phyloP scores from a whole-genome alignment of 2,113 vertebrate genomes.

The Jaculus jaculus region DNA sequence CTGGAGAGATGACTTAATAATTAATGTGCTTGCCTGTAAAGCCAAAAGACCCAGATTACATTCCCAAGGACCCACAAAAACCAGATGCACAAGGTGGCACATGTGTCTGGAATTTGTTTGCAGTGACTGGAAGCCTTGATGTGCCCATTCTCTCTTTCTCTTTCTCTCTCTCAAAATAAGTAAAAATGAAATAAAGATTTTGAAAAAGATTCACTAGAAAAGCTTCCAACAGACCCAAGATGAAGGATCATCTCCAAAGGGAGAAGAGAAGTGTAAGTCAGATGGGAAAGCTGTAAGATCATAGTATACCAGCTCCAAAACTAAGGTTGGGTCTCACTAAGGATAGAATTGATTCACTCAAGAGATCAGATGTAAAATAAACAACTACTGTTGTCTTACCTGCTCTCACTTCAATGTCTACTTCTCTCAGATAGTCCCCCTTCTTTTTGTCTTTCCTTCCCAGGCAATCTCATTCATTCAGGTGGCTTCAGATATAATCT shows the following conservation, averaged over 20 bases:
- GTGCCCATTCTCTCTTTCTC: too few species aligned
- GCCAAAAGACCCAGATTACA: too few species aligned
- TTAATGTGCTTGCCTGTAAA: too few species aligned
- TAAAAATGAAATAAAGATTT: too few species aligned
- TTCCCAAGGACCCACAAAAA: too few species aligned
- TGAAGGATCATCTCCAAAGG: background rate
- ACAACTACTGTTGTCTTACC: background rate
- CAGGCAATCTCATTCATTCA: background rate
- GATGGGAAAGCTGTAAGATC: too few species aligned
- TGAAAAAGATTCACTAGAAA: background rate
- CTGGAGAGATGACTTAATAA: too few species aligned
- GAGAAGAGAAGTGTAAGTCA: background rate
- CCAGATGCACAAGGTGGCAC: too few species aligned
- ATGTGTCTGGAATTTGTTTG: too few species aligned
- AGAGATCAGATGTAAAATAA: background rate
- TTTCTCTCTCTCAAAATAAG: too few species aligned
- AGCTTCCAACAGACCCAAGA: background rate
- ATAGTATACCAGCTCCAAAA: too few species aligned
- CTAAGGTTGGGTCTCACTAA: background rate
- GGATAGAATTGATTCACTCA: background rate
- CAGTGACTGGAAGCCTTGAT: too few species aligned
- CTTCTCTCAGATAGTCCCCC: background rate
- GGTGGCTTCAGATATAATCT: background rate
- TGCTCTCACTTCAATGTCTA: background rate
- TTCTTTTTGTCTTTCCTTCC: background rate